A percentile compares a stretch with the other conserved stretches of the same genome.
Evolutionary conservation across 1,140 invertebrate genomes (phyloP).

Genomic region (Pseudomyrmex concolor): DNA sequence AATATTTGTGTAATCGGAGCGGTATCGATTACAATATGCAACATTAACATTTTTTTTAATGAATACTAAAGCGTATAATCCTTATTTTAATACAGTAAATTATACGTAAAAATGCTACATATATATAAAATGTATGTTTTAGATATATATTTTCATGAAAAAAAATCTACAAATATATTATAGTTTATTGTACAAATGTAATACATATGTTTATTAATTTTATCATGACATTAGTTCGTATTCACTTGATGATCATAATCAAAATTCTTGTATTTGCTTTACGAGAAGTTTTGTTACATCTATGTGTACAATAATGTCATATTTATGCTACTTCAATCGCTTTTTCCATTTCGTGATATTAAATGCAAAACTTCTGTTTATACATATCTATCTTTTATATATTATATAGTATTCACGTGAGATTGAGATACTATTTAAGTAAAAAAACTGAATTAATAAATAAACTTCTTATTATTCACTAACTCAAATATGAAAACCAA

Average conservation of each 20-base stretch:
- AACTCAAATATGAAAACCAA: slow-evolving; percentile 38
- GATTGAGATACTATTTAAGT: neutral
- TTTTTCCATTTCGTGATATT: slow-evolving; percentile 3
- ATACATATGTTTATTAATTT: slow-evolving; percentile 12
- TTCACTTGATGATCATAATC: slow-evolving; percentile 8
- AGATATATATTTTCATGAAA: slow-evolving; percentile 48
- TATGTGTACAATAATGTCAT: slow-evolving; percentile 19
- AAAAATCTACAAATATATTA: slow-evolving; percentile 28
- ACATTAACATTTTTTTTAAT: neutral
- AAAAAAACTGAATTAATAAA: slow-evolving; percentile 65
- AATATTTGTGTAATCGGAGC: no score
- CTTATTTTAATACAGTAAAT: no score
- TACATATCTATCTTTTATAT: slow-evolving; percentile 66
- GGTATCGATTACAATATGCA: no score
- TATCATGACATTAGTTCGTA: neutral
- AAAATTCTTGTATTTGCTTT: slow-evolving; percentile 3
- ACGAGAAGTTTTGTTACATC: slow-evolving; percentile 12
- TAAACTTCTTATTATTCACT: slow-evolving; percentile 40
- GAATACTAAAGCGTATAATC: no score
- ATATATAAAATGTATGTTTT: neutral
- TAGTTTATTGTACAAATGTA: no score
- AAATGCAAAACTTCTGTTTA: slow-evolving; percentile 62
- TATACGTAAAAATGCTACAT: no score
- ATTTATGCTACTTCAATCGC: slow-evolving; percentile 19
- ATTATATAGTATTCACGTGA: slow-evolving; percentile 58